phyloP scores from a whole-genome alignment of 2,797 vertebrate species.

The Hybognathus amarus region DNA sequence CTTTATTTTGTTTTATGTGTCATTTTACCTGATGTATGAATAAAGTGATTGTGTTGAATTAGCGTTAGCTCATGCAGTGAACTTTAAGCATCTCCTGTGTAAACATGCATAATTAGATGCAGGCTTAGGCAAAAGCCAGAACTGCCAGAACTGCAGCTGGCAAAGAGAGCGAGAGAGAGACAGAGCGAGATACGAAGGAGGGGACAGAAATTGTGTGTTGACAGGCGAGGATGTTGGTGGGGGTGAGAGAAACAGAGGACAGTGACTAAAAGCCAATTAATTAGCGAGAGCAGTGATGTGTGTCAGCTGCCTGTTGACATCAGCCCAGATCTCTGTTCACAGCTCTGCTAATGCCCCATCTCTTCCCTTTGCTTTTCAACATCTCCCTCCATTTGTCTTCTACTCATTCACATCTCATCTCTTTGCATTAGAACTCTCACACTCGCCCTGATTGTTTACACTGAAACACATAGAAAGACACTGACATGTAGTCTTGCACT shows the following conservation, averaged over 20 bases:
- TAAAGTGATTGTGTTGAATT: conserved; percentile 36
- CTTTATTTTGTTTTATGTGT: conserved; percentile 18
- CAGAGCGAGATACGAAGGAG: conserved; percentile 25
- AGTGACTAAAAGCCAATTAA: conserved; percentile 83
- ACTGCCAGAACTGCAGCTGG: conserved; percentile 19
- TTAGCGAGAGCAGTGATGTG: conserved; percentile 81
- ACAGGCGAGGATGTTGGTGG: conserved; percentile 58
- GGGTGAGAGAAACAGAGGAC: conserved; percentile 75
- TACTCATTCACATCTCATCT: conserved; percentile 36
- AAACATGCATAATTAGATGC: conserved; percentile 44
- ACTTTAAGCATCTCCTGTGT: conserved; percentile 34
- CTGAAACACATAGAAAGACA: conserved; percentile 39
- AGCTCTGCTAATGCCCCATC: conserved; percentile 53
- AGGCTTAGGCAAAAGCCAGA: conserved; percentile 41
- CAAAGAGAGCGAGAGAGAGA: background rate
- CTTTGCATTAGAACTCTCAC: conserved; percentile 36
- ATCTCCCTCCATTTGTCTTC: conserved; percentile 12
- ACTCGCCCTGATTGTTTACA: conserved; percentile 59
- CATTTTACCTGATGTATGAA: conserved; percentile 22
- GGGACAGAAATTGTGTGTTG: conserved; percentile 53
- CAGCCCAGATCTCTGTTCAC: conserved; percentile 77
- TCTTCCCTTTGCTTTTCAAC: background rate
- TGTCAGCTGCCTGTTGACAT: conserved; percentile 82
- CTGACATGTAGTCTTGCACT: conserved; percentile 45
- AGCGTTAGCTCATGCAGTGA: conserved; percentile 39